These are phyloP conservation scores for Chamaea fasciata DNA, from an alignment of 2,113 vertebrate genomes.

Conservation along the genomic window DNA sequence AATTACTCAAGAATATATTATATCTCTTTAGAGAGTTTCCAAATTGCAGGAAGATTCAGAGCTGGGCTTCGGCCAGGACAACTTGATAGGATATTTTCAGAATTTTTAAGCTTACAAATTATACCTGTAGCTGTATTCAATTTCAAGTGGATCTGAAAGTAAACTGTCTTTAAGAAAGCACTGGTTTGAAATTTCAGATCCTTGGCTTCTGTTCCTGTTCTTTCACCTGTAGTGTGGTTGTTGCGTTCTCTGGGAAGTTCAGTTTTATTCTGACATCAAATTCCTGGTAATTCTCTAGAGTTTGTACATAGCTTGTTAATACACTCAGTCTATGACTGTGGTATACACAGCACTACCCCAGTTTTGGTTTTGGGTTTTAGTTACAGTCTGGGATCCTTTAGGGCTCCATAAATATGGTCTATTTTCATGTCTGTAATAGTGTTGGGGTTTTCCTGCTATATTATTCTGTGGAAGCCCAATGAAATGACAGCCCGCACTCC, in stretches of 20 bases:
- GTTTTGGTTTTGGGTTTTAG: neutral
- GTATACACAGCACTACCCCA: rapidly evolving
- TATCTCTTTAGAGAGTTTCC: neutral
- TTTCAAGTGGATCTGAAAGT: neutral
- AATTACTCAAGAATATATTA: neutral
- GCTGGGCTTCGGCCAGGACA: neutral
- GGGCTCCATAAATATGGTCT: neutral
- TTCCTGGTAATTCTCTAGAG: neutral
- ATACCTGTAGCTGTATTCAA: neutral
- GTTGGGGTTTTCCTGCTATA: neutral
- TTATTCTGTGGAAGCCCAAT: neutral
- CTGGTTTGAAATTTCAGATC: neutral
- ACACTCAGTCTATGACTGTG: neutral
- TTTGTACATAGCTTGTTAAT: neutral
- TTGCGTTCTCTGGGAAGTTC: neutral
- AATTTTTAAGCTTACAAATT: neutral
- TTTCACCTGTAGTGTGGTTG: neutral
- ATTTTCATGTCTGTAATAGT: neutral
- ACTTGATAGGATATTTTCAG: neutral
- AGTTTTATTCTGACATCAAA: neutral
- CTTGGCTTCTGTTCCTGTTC: neutral
- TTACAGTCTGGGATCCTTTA: neutral
- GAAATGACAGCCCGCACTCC: rapidly evolving
- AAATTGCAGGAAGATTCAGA: neutral
- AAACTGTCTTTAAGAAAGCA: neutral